Conservation (phyloP, 2,888 invertebrate species). For the Heteromyza rotundicornis region DNA sequence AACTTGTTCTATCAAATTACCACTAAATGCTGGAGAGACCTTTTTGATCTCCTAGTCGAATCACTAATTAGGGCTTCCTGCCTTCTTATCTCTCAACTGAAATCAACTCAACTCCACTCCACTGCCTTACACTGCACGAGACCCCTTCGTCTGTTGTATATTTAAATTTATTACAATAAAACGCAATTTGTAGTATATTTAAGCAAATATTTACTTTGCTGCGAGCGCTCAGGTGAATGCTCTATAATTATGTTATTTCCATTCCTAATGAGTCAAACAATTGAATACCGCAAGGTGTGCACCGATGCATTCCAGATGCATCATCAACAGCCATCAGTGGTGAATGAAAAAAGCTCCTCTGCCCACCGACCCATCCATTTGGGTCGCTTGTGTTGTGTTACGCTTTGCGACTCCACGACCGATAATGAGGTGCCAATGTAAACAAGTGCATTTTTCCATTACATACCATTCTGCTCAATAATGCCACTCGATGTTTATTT, state of each 20-base stretch:
- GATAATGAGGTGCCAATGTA: slow-evolving; percentile 52
- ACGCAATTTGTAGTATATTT: background rate
- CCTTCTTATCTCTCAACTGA: background rate
- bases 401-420: slow-evolving; percentile 38
- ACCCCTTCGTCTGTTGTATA: no score
- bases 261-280: slow-evolving; percentile 49
- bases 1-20: background rate
- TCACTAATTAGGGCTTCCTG: background rate
- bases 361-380: slow-evolving; percentile 6
- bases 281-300: slow-evolving; percentile 39
- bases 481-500: background rate
- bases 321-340: no score
- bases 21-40: background rate
- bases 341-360: no score
- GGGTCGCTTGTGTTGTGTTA: slow-evolving; percentile 27
- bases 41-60: background rate
- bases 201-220: slow-evolving; percentile 1
- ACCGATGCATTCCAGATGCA: slow-evolving; percentile 42
- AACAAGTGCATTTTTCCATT: slow-evolving; percentile 35
- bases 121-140: no score
- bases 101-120: background rate
- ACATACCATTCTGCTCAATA: background rate
- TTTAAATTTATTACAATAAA: slow-evolving; percentile 9
- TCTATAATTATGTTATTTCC: slow-evolving; percentile 42
- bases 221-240: slow-evolving; percentile 43